Conservation (phyloP, 2,888 invertebrate genomes). For the Drosophila rubida region DNA sequence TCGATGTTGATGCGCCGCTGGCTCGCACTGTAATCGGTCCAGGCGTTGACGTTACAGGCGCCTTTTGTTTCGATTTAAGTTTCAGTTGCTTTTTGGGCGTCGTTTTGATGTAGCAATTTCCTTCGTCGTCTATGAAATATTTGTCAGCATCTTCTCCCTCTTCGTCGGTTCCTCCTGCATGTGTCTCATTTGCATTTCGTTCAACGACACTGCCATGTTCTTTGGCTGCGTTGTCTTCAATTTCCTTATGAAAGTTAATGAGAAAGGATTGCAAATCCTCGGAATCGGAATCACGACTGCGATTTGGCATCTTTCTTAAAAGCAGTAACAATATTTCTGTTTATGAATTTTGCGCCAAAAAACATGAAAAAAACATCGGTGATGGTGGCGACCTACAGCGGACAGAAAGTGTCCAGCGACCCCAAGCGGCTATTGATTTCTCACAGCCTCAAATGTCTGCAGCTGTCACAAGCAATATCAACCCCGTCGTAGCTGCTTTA, state of each 20-base stretch:
- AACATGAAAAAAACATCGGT: constrained; percentile 4
- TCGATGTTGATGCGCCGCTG: constrained; percentile 29
- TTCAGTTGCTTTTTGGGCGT: constrained; percentile 85
- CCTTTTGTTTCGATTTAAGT: constrained; percentile 48
- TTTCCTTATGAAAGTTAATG: constrained; percentile 93
- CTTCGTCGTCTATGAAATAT: constrained; percentile 91
- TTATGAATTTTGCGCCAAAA: constrained; percentile 47
- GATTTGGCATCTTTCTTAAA: constrained; percentile 51
- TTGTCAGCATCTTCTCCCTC: constrained; percentile 86
- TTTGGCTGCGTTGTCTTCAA: constrained; percentile 82
- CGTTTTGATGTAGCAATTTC: constrained; percentile 93
- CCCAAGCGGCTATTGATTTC: constrained; percentile 65
- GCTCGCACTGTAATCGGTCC: constrained; percentile 22
- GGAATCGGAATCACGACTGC: constrained; percentile 43
- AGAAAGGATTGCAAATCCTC: constrained; percentile 91
- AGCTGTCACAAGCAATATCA: background rate
- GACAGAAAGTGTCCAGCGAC: constrained; percentile 50
- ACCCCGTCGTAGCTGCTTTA: background rate
- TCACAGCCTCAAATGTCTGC: constrained; percentile 16
- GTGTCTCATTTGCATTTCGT: constrained; percentile 1
- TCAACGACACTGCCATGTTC: constrained; percentile 53
- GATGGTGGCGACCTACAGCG: constrained; percentile 71
- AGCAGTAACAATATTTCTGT: constrained; percentile 5
- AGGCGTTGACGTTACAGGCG: constrained; percentile 4
- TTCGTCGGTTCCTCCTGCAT: constrained; percentile 67